Conservation (phyloP, 1,140 invertebrate species). For the Saccostrea echinata region DNA sequence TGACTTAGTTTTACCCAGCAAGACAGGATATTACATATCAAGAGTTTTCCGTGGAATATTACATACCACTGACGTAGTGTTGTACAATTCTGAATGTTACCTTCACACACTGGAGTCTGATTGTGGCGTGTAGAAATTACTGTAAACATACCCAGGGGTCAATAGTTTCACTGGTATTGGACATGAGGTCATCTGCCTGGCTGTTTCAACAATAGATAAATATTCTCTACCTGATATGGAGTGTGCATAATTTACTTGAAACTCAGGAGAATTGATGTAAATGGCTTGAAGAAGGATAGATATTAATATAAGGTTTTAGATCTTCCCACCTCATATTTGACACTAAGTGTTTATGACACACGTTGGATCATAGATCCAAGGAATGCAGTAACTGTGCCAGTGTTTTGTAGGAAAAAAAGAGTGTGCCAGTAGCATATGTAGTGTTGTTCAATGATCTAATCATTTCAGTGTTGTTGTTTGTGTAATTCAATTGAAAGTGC, state of each 20-base stretch:
- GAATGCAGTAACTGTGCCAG: conserved; percentile 24
- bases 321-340: not conserved
- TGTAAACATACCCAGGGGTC: conserved; percentile 28
- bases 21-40: conserved; percentile 29
- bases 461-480: conserved; percentile 4
- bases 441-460: conserved; percentile 35
- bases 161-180: conserved; percentile 22
- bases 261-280: not conserved
- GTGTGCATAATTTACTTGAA: conserved; percentile 27
- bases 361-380: conserved; percentile 23
- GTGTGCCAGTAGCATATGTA: conserved; percentile 1
- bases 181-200: not conserved
- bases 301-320: conserved; percentile 27
- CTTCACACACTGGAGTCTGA: not conserved
- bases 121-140: not conserved
- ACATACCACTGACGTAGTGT: not conserved
- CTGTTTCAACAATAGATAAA: conserved; percentile 23
- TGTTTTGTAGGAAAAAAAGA: not conserved
- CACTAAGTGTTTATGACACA: conserved; percentile 32
- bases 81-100: not conserved
- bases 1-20: not conserved
- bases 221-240: conserved; percentile 21
- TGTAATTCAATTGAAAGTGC: conserved; percentile 29
- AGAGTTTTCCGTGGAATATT: conserved; percentile 19
- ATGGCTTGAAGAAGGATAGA: not conserved